Percentiles rank a stretch among this genome's conserved stretches.
Evolutionary conservation across 2,797 vertebrate genomes (phyloP).

Genomic region (Sebastes steindachneri): DNA sequence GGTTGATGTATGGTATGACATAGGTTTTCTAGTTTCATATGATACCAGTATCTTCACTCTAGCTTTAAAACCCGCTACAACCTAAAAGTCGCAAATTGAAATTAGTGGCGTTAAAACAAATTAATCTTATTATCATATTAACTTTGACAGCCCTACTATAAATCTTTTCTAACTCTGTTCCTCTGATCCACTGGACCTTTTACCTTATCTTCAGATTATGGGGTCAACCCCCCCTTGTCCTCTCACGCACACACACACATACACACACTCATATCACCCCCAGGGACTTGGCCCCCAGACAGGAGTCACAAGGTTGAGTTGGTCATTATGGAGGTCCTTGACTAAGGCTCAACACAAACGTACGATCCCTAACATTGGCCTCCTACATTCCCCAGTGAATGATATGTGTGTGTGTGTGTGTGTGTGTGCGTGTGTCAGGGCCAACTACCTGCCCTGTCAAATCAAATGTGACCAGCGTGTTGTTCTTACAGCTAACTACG

Average conservation of each 20-base stretch:
- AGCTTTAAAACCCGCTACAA: no score
- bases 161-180: slow-evolving; percentile 16
- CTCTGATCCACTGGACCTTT: slow-evolving; percentile 47
- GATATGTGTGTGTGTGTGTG: slow-evolving; percentile 43
- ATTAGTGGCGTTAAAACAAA: no score
- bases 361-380: slow-evolving; percentile 62
- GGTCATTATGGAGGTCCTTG: slow-evolving; percentile 83
- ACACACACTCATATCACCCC: slow-evolving; percentile 47
- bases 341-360: slow-evolving; percentile 71
- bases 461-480: slow-evolving; percentile 36
- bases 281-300: slow-evolving; percentile 73
- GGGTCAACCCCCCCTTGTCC: slow-evolving; percentile 32
- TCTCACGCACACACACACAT: not conserved
- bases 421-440: not conserved
- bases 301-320: slow-evolving; percentile 83
- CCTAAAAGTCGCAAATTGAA: no score
- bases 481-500: slow-evolving; percentile 36
- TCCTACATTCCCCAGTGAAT: slow-evolving; percentile 70
- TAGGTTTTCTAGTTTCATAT: no score
- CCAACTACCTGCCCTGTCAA: slow-evolving; percentile 40
- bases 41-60: no score
- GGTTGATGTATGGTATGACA: no score
- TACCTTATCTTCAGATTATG: slow-evolving; percentile 64
- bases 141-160: not conserved
- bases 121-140: no score